phyloP scores from a whole-genome alignment of 2,113 vertebrate species.

The Heloderma charlesbogerti region DNA sequence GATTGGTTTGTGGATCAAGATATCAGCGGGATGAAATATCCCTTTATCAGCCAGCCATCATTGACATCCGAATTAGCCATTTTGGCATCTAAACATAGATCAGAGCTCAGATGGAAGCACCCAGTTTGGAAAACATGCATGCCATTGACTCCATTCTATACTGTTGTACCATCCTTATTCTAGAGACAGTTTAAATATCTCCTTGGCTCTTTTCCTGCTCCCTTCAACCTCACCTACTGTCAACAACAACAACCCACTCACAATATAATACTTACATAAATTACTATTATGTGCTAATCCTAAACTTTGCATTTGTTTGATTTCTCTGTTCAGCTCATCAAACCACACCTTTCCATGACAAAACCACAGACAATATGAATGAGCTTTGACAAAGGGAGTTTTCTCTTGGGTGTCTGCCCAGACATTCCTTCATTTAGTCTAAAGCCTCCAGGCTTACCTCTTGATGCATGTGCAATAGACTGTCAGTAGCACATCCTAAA shows the following conservation, averaged over 20 bases:
- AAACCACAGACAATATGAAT: accelerated
- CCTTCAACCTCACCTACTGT: background rate
- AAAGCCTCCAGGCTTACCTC: accelerated
- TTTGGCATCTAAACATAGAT: background rate
- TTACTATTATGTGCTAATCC: background rate
- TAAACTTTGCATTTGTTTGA: too few relatives aligned
- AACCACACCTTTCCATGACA: accelerated
- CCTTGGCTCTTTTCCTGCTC: background rate
- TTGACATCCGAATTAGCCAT: background rate
- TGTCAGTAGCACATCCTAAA: background rate
- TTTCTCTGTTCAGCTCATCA: accelerated
- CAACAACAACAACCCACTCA: background rate
- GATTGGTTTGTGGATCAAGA: background rate
- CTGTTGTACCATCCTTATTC: background rate
- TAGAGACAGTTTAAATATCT: background rate
- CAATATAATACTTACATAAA: background rate
- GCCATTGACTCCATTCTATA: background rate
- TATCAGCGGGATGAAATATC: background rate
- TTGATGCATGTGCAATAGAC: accelerated
- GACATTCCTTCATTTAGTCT: accelerated
- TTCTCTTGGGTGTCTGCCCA: background rate
- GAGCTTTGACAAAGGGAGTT: accelerated
- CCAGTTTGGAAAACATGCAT: background rate
- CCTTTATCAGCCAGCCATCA: background rate
- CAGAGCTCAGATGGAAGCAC: background rate